Base-by-base conservation (phyloP, 1,140 invertebrate genomes). In the Drosophila chauvacae region DNA sequence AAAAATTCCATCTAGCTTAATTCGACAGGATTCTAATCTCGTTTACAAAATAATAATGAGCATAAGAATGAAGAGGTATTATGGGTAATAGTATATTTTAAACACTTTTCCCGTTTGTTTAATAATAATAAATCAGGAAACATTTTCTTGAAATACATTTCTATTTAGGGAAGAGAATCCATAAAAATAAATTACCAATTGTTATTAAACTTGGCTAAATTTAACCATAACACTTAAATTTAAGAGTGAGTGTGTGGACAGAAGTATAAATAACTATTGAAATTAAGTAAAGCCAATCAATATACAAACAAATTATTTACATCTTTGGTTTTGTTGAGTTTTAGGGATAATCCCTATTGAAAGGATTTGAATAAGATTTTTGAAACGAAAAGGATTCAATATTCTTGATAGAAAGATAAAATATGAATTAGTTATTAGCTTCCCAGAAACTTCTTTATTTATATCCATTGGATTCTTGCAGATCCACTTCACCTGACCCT, bases 11-110 rank as follows among this genome's bases (percentile, higher is more conserved):
- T 56, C 37, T 4, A 44, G 37, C 33, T 10, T 11, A 20, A 55
- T 14, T 55, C 23, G 10, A 28, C 55, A 57, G 7, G 2, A 63
- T 20, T 56, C 35, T 56, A 56, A 39, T 39, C 53, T 39, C 39
- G 33, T 56, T 37, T 55, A 3, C 11, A 26, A 50, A 50, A 23
- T 53, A 20, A 35, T 48, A 33, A 13, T 23, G 14, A 28, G 0
- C 18, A n/a, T 7, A 55, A 35, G 13, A n/a, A 35, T 53, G 26
- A 26, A 0, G 26, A 14, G 14, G 10, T 35, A 47, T 14, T 14
- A 23, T 14, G 44, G 1, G 23, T 28, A 23, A 45, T 11, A 44
- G 1, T 44, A 10, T 18, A 10, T 42, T 4, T 42, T 18, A 9
- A 41, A 6, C 9, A n/a, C 47, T 16, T 48, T 48, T 7, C 1